Base-by-base conservation (phyloP, 2,888 invertebrate species). In the Cybosia mesomella region DNA sequence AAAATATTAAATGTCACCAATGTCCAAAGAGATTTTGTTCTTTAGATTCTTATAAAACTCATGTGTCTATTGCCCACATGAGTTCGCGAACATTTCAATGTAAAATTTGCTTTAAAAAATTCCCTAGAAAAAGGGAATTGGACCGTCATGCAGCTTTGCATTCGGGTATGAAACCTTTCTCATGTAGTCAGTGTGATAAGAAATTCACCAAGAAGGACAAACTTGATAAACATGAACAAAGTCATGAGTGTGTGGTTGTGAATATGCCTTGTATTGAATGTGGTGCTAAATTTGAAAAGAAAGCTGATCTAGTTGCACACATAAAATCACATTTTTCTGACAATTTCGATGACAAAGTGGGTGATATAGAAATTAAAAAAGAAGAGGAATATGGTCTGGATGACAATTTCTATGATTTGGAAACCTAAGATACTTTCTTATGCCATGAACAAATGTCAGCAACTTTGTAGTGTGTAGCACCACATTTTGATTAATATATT, bases 161-260 rank as follows among this genome's bases (percentile, higher is more conserved):
- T 87, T 95, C 96, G 55, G 97, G 96, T 0, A 94, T 96, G 89
- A 96, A 96, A 79, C 96, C 97, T 2, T 97, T 96, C 83, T 96
- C 96, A 64, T 97, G 97, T 84, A 95, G 93, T 63, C 95, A 96
- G 68, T 97, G 97, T 89, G 96, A 96, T 74, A 96, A 96, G 79
- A 95, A 96, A 75, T 97, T 97, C 85, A 96, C 96, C 54, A 95
- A 96, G 60, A 97, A 96, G 81, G 97, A 97, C 81, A 97, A 97
- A 87, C 91, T 96, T 66, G 94, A 96, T 64, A 94, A 97, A 66
- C 97, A 97, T 88, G 96, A 96, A 88, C 91, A 96, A 77, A 96
- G 96, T 79, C 96, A 96, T 85, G 96, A 96, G 83, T 89, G 95
- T 90, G 70, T 95, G 77, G 95, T 96, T 80, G 95, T 95, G 84